Evolutionary conservation across 2,113 vertebrate genomes (phyloP).

Genomic region (Progne subis): DNA sequence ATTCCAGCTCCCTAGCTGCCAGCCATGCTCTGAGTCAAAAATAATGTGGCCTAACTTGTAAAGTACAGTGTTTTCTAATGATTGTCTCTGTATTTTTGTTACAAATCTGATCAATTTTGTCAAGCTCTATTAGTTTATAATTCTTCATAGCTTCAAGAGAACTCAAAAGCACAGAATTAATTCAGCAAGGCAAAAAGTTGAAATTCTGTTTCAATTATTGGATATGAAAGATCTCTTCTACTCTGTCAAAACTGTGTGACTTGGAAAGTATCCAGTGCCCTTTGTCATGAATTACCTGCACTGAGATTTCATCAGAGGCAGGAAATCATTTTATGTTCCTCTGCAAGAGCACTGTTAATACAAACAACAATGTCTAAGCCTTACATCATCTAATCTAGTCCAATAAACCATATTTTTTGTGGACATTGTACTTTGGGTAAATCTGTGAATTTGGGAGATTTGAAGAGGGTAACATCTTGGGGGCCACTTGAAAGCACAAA

Average conservation of each 20-base stretch:
- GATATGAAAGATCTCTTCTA: neutral
- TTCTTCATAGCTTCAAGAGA: neutral
- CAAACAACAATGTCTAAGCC: neutral
- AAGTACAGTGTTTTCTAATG: neutral
- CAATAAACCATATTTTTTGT: slow-evolving; percentile 52
- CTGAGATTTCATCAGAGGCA: neutral
- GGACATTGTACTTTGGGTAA: neutral
- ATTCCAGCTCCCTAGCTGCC: neutral
- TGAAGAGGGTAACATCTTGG: neutral
- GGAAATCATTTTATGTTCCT: neutral
- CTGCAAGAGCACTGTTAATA: neutral
- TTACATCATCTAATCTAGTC: neutral
- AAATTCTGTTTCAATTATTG: neutral
- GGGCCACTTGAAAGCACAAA: neutral
- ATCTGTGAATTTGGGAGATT: neutral
- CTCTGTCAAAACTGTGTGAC: neutral
- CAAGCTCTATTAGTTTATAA: neutral
- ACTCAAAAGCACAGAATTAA: slow-evolving; percentile 23
- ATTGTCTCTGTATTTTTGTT: neutral
- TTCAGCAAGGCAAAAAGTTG: neutral
- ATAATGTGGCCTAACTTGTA: neutral
- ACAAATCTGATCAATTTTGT: neutral
- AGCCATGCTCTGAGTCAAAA: neutral
- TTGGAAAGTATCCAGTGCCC: neutral
- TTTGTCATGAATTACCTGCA: neutral